Evolutionary conservation across 30 jellyfish, hydroid and myxozoan genomes (phyloP).

Genomic region (Aurelia sp.): DNA sequence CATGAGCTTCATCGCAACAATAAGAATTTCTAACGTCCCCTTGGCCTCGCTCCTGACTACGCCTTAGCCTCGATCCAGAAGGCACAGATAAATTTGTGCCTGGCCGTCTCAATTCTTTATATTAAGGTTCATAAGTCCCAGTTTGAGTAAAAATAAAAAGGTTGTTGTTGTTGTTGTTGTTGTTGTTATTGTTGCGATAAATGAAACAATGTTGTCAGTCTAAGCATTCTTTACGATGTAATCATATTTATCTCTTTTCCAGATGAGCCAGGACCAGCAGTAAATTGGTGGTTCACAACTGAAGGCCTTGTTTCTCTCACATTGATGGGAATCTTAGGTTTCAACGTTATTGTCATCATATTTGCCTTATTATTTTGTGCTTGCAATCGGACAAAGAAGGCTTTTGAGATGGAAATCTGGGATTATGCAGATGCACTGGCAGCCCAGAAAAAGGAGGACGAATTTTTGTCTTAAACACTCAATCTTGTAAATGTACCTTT

Average conservation of each 20-base stretch:
- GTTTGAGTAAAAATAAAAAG: no score
- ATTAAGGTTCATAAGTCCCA: no score
- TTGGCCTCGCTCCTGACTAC: no score
- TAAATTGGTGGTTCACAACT: slow-evolving; percentile 30
- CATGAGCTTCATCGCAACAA: no score
- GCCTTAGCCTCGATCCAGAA: no score
- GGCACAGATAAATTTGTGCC: no score
- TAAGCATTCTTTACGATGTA: not conserved
- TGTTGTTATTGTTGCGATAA: no score
- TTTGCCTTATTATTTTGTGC: slow-evolving; percentile 54
- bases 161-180: no score
- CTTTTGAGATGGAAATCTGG: slow-evolving; percentile 58
- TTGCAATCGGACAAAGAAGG: slow-evolving; percentile 42
- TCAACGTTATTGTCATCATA: slow-evolving; percentile 29
- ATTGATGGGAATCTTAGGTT: slow-evolving; percentile 38
- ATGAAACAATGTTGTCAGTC: no score
- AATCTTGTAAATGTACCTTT: no score
- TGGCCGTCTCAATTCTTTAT: no score
- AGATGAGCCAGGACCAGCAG: not conserved
- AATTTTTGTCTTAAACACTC: not conserved
- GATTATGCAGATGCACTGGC: slow-evolving; percentile 13
- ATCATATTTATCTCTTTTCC: not conserved
- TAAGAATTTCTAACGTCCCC: no score
- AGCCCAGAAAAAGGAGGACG: not conserved
- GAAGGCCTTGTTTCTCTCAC: slow-evolving; percentile 32